Evolutionary conservation across 2,797 vertebrate genomes (phyloP), one percentile per base, ranked within the genome.

Genomic region (Lemur catta): DNA sequence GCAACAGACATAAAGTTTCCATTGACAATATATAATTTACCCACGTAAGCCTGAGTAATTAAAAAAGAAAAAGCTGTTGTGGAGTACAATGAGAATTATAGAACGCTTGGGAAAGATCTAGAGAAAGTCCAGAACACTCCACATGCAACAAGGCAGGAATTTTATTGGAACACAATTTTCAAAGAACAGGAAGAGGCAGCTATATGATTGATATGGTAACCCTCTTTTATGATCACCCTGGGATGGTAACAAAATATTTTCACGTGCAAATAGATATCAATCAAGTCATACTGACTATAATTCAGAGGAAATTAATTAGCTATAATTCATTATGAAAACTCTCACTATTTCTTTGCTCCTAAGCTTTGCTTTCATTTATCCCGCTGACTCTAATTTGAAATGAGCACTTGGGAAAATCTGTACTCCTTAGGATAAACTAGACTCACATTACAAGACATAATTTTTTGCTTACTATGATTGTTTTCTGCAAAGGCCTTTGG

Each of bases 321-420:
- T 76, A 24, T 35, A 81, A 85, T 74, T 50, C 15, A 84, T 89
- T 69, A 59, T 90, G 55, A 67, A 96, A 94, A 52, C 6, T 69
- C 46, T 92, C 20, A 67, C 20, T 48, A n/a, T 86, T 86, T 69
- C 7, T 69, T 72, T 95, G 13, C 48, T 85, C 59, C 30, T 92
- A 89, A 89, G 2, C 0, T 88, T 46, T 94, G 4, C 33, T 97
- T 95, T 75, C 30, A 85, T 93, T 97, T 88, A 89, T 4, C 0
- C 30, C 50, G 84, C 5, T 55, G 8, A 84, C 15, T 97, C 43
- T 88, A 95, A 84, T 91, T 93, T 84, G 3, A 95, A 95, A 84
- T 43, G 8, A 96, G 63, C 69, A 52, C 41, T 85, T 59, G 38
- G 7, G 9, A 96, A 90, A 97, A 50, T 24, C 15, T 85, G 33